Evolutionary conservation across 2,113 vertebrate genomes (phyloP).

Genomic region (Megaptera novaeangliae): DNA sequence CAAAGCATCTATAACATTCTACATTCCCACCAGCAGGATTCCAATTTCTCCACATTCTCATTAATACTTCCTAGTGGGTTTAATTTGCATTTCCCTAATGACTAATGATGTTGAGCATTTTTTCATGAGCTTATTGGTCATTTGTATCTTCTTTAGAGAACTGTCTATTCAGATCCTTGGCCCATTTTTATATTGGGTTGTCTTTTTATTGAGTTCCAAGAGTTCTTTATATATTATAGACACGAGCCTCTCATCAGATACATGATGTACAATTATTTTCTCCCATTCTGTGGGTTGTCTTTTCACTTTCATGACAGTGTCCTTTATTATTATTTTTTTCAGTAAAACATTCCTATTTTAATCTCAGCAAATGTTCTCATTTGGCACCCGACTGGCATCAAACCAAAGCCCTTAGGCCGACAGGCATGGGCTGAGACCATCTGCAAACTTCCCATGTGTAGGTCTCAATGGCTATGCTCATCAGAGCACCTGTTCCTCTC

Average conservation of each 20-base stretch:
- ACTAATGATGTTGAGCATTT: background rate
- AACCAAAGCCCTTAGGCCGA: background rate
- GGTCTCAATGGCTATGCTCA: background rate
- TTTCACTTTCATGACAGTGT: background rate
- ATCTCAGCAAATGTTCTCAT: slow-evolving; percentile 35
- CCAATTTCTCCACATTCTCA: background rate
- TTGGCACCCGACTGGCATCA: slow-evolving; percentile 37
- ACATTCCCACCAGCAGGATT: background rate
- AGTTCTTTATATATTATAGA: background rate
- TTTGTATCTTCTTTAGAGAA: background rate
- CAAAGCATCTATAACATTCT: background rate
- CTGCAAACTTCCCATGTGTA: background rate
- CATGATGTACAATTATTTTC: background rate
- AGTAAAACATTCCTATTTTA: slow-evolving; percentile 54
- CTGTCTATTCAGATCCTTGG: background rate
- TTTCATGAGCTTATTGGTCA: background rate
- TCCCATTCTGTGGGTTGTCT: background rate
- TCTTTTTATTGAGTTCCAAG: background rate
- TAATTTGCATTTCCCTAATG: background rate
- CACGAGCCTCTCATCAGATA: background rate
- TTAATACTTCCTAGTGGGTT: background rate
- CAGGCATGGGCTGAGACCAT: background rate
- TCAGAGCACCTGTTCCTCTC: background rate
- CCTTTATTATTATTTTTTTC: background rate
- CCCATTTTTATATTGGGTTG: background rate